Base-by-base conservation (phyloP, 1,140 invertebrate species). In the Mycetomoellerius zeteki region DNA sequence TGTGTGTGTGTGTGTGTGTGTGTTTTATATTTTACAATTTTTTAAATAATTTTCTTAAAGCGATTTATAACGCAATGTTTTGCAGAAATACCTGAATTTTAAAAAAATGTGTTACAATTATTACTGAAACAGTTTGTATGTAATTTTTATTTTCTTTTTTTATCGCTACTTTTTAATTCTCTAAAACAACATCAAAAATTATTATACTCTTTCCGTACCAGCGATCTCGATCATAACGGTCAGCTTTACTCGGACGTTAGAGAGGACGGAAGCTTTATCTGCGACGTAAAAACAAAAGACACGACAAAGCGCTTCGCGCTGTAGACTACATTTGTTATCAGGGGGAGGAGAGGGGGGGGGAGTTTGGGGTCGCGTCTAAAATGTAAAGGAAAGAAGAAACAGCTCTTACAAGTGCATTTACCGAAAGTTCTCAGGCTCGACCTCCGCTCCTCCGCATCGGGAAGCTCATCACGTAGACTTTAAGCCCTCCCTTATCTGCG, bases 401-500 rank as follows among this genome's bases (percentile, higher is more conserved):
- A 84, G 80, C 80, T 84, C 80, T 84, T 84, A 60, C 75, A 82
- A 86, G 89, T 90, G 85, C 87, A 89, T 93, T 93, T 93, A 91
- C 93, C 92, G 91, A 95, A 95, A 94, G 93, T 95, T 95, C 95
- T 95, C 95, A 95, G 94, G 93, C 94, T 94, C 92, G 77, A 88
- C 87, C 85, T 86, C 90, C 85, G 90, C 90, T 89, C 88, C 87
- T 86, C 88, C 91, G 80, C 94, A 95, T 95, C 94, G 92, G 92
- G 88, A 95, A 94, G 92, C 95, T 92, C 93, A 93, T 95, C 95
- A 95, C 95, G 95, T 95, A 95, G 92, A 92, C 92, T 92, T 93
- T 92, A 92, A 95, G 94, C 94, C 94, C 93, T 93, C 94, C 93
- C 94, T 95, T 95, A 95, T 95, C 95, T 95, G 85, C 92, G 92